Evolutionary conservation across 2,888 invertebrate genomes (phyloP), one percentile per base, ranked within the genome.

Genomic region (Polia nebulosa): DNA sequence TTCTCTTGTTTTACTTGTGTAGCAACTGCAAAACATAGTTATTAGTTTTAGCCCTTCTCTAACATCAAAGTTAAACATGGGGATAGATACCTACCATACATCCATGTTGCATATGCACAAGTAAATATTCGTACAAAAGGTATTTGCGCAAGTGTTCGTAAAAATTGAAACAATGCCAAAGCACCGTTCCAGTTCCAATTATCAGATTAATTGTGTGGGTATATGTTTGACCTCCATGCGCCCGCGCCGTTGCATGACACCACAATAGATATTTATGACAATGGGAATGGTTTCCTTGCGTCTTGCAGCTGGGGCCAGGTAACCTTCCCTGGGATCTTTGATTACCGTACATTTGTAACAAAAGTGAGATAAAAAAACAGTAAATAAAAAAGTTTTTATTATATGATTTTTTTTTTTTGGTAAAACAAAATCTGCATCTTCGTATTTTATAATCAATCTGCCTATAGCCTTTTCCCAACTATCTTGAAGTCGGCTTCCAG

Each of bases 181-280:
- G 87, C 87, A 90, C 90, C 88, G 90, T 90, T 89, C 85, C 85
- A 85, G 83, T 85, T 83, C 83, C 86, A 89, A 91, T 89, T 91
- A 91, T 88, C 88, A 86, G 88, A 90, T 89, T 89, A 89, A 90
- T 90, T 87, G 90, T 88, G 89, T 91, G 88, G 88, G 91, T 89
- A 86, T 87, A 86, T 86, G 75, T 88, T 85, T 89, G 93, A 92
- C 93, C 93, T 93, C 91, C 90, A 91, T 90, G 86, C 84, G 81
- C 86, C 76, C 78, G 78, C 76, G 78, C 80, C 80, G 81, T 85
- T 85, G 84, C 83, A 83, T 81, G 85, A 84, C 86, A 85, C 86
- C 81, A 93, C 92, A 94, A 93, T 93, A 89, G 92, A 82, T 76
- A 81, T 84, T 85, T 86, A 85, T 85, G 87, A 93, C 92, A 94